These are phyloP conservation scores for Aix galericulata DNA, from an alignment of 2,113 vertebrate genomes.

Conservation along the genomic window DNA sequence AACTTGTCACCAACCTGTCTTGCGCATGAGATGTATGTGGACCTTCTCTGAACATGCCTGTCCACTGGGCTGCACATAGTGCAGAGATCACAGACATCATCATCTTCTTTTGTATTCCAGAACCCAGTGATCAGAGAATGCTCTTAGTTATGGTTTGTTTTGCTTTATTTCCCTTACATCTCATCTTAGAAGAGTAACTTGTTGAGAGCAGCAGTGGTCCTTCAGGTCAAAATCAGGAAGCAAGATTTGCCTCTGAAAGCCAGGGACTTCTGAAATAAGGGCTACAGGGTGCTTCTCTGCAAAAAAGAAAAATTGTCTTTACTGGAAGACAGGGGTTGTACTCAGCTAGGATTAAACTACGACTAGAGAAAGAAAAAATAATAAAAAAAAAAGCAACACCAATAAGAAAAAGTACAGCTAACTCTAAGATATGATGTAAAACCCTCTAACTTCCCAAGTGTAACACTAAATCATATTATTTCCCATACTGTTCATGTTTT, in stretches of 20 bases:
- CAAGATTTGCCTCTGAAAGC: neutral
- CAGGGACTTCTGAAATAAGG: neutral
- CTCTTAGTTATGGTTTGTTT: rapidly evolving
- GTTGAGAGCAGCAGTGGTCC: neutral
- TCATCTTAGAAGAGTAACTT: neutral
- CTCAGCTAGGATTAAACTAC: neutral
- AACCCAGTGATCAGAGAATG: neutral
- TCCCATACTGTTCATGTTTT: neutral
- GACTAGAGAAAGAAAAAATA: neutral
- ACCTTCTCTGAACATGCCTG: neutral
- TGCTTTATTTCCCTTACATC: neutral
- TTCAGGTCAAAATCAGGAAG: neutral
- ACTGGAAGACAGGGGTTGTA: neutral
- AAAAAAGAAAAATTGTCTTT: neutral
- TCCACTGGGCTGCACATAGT: rapidly evolving
- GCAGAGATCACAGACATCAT: neutral
- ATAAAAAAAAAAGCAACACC: neutral
- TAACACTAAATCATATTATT: neutral
- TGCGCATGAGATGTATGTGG: neutral
- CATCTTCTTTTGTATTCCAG: neutral
- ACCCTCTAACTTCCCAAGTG: neutral
- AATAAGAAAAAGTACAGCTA: neutral
- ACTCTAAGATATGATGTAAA: neutral
- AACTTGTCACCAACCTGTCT: neutral
- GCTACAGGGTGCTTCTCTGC: neutral